Evolutionary conservation across 2,888 invertebrate genomes (phyloP).

Genomic region (Thymelicus sylvestris): DNA sequence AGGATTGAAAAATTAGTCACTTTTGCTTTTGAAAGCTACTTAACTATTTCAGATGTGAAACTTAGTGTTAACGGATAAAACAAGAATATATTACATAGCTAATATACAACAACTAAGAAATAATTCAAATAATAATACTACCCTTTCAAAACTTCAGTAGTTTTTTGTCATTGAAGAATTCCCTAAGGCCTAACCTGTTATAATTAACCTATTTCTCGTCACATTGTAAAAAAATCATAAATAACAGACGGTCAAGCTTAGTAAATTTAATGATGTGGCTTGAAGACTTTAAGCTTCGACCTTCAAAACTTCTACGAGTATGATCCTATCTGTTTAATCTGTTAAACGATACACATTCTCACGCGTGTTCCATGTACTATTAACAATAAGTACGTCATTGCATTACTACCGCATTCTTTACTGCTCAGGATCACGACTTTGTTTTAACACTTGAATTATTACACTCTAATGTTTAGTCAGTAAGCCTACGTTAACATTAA

Average conservation of each 20-base stretch:
- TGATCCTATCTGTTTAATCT: slow-evolving; percentile 30
- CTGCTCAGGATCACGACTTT: slow-evolving; percentile 28
- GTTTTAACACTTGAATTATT: slow-evolving; percentile 22
- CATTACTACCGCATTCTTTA: slow-evolving; percentile 23
- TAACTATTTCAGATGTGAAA: too few species aligned
- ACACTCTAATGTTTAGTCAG: slow-evolving; percentile 7
- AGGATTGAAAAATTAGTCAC: too few species aligned
- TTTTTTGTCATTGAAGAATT: too few species aligned
- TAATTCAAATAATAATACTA: too few species aligned
- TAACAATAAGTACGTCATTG: slow-evolving; percentile 17
- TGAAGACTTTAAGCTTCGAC: slow-evolving; percentile 12
- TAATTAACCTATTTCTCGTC: too few species aligned
- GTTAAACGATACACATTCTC: slow-evolving; percentile 27
- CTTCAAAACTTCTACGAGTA: slow-evolving; percentile 20
- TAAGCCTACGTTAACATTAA: slow-evolving; percentile 4
- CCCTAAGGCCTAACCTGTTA: too few species aligned
- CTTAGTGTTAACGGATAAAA: neutral
- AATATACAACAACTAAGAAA: too few species aligned
- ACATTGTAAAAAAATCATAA: too few species aligned
- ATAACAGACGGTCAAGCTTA: too few species aligned
- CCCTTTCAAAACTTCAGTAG: too few species aligned
- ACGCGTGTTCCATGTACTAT: neutral
- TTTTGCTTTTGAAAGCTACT: too few species aligned
- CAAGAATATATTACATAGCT: too few species aligned
- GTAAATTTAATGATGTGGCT: neutral